Base-by-base conservation (phyloP, 2,797 vertebrate species). In the Liasis olivaceus region DNA sequence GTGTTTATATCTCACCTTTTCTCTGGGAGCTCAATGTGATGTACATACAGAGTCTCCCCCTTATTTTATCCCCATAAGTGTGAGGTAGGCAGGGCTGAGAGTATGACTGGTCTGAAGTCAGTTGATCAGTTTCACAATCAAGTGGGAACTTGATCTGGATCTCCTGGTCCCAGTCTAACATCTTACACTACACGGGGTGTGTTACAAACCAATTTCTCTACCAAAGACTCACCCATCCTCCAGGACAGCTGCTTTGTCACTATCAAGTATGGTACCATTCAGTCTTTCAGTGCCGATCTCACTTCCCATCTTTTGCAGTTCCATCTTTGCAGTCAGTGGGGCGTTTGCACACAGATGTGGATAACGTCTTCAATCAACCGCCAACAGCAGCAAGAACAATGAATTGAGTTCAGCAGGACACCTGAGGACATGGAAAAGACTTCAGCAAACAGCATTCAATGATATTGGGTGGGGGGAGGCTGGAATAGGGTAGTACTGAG, bases 211-310 rank as follows among this genome's bases (percentile, higher is more conserved):
- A 24, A 81, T 81, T 88, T 9, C 2, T 28, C 58, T 8, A 26
- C 4, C 31, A 4, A 3, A 63, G 6, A 88, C 93, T 94, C 59
- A 94, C 93, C 91, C 91, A 42, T 92, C 77, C 47, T 93, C 93
- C 64, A 92, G 56, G 42, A 87, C 59, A 60, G 72, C 77, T 24
- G 86, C 64, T 51, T 94, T 94, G n/a, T 92, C 89, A 15, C 42
- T 14, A 28, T 92, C 86, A 47, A 31, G 91, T n/a, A 92, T 11
- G 17, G 87, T 69, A 20, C 91, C 91, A 4, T 92, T 93, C 15
- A 92, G 72, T 64, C 4, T 66, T 59, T 91, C 89, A 1, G 58
- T 72, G 36, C 56, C 59, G 20, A 54, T 51, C 15, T 85, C 89
- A 1, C 56, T 87, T 54, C 89, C 91, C 58, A 92, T 86, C 60